A percentile compares a stretch with the other conserved stretches of the same genome.
Conservation (phyloP, 2,797 vertebrate genomes). For the Sitta carolinensis region DNA sequence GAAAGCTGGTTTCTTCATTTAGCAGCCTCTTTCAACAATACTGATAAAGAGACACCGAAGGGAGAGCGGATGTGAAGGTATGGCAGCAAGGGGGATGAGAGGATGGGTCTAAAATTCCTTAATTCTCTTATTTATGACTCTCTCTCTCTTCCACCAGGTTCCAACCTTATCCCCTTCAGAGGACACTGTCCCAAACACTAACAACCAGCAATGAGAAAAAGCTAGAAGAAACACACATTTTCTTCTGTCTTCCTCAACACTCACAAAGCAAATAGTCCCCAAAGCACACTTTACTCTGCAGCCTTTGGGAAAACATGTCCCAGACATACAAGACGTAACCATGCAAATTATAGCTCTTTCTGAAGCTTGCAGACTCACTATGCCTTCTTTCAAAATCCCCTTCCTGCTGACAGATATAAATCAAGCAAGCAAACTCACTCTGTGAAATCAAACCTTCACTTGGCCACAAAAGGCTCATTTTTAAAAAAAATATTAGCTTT, state of each 20-base stretch:
- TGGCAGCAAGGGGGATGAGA: neutral
- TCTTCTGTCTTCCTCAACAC: neutral
- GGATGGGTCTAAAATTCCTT: neutral
- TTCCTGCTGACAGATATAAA: neutral
- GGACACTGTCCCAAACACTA: neutral
- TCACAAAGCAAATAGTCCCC: neutral
- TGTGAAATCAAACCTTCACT: neutral
- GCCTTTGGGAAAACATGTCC: neutral
- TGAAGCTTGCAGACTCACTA: neutral
- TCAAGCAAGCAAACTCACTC: neutral
- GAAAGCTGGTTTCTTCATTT: constrained; percentile 34
- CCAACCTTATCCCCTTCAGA: neutral
- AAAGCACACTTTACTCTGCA: neutral
- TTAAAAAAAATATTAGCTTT: neutral
- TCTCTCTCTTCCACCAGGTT: neutral
- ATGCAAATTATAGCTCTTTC: neutral
- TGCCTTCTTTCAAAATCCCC: neutral
- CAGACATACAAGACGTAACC: neutral
- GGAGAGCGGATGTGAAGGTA: neutral
- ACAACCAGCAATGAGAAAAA: neutral
- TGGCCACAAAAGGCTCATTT: neutral
- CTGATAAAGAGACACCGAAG: neutral
- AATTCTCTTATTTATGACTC: neutral
- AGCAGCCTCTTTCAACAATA: constrained; percentile 8
- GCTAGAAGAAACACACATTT: neutral